phyloP scores from a whole-genome alignment of 2,888 invertebrate genomes.

The Melipona bicolor region DNA sequence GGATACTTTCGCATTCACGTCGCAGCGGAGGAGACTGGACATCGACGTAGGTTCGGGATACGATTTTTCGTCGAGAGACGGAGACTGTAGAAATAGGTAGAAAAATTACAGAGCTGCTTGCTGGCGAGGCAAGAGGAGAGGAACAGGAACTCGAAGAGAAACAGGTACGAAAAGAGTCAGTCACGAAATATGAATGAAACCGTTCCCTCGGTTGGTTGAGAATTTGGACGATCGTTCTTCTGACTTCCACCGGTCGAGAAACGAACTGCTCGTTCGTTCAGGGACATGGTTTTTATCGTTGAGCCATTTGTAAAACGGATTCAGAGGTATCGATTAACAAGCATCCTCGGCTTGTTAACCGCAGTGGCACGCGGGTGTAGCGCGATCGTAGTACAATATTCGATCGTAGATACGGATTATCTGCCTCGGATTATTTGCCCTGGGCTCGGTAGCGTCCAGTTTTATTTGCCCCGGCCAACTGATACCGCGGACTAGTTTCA shows the following conservation, averaged over 20 bases:
- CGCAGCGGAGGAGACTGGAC: background rate
- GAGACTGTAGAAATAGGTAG: background rate
- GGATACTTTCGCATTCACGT: conserved; percentile 23
- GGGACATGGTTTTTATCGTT: too few species aligned
- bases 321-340: background rate
- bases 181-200: too few species aligned
- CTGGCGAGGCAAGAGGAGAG: too few species aligned
- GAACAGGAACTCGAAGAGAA: too few species aligned
- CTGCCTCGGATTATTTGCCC: conserved; percentile 34
- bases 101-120: background rate
- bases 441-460: conserved; percentile 14
- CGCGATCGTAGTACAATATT: conserved; percentile 26
- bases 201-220: too few species aligned
- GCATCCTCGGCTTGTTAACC: conserved; percentile 3
- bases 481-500: conserved; percentile 37
- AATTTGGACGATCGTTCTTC: too few species aligned
- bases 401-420: conserved; percentile 58
- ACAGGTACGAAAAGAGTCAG: too few species aligned
- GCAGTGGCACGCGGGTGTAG: conserved; percentile 15
- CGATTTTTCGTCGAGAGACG: conserved; percentile 1
- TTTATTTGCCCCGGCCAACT: conserved; percentile 24
- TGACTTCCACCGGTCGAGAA: background rate
- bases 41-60: conserved; percentile 13
- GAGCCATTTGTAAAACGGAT: too few species aligned
- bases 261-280: background rate